Percentiles rank a stretch among this genome's conserved stretches.
phyloP scores from a whole-genome alignment of 2,797 vertebrate genomes.

The Lepidocolaptes lacrymiger region DNA sequence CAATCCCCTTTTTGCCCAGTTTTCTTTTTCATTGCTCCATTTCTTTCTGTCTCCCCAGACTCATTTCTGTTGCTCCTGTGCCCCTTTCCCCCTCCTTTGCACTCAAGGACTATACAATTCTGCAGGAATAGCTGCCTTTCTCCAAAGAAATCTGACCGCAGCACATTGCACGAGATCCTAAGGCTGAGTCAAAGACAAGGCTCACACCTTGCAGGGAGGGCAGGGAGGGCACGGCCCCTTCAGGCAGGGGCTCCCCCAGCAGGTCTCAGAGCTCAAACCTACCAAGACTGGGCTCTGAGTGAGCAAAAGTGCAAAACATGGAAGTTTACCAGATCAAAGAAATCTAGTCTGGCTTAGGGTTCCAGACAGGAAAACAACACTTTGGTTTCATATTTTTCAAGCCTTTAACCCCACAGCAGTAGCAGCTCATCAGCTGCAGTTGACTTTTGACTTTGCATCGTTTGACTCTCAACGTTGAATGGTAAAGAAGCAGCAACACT shows the following conservation, averaged over 20 bases:
- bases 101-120: neutral
- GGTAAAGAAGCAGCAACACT: neutral
- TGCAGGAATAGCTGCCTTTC: neutral
- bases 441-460: neutral
- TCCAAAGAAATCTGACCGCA: neutral
- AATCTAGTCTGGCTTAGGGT: neutral
- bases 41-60: neutral
- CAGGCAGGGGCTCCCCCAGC: neutral
- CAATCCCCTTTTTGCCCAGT: neutral
- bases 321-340: neutral
- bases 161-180: rapidly evolving
- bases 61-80: neutral
- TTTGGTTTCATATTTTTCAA: neutral
- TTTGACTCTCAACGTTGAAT: neutral
- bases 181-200: neutral
- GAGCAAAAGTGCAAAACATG: neutral
- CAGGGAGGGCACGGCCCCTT: neutral
- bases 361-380: neutral
- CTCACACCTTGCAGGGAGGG: neutral
- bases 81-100: neutral
- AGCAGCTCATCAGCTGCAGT: neutral
- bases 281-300: neutral
- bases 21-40: neutral
- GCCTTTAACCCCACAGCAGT: neutral
- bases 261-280: neutral